Evolutionary conservation across 2,113 vertebrate genomes (phyloP).

Genomic region (Petroica traversi): DNA sequence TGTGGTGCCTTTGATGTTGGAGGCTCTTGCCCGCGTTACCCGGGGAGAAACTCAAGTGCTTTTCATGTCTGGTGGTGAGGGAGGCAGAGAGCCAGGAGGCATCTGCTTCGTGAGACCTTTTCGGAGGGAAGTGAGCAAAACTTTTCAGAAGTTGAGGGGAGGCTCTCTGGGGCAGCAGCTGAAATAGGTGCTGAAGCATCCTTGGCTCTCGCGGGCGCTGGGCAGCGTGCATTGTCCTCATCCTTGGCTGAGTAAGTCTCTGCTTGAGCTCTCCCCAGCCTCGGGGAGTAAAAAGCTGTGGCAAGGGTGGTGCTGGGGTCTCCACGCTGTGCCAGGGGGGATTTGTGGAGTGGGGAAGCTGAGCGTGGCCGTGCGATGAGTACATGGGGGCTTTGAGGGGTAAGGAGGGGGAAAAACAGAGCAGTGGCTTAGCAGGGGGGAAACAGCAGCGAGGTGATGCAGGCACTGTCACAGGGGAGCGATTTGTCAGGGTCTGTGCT

Average conservation of each 20-base stretch:
- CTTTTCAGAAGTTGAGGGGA: neutral
- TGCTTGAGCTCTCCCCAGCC: neutral
- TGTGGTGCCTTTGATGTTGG: constrained; percentile 56
- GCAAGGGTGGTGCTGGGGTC: neutral
- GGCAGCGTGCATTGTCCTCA: neutral
- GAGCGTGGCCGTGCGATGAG: rapidly evolving
- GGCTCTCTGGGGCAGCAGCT: neutral
- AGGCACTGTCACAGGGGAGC: neutral
- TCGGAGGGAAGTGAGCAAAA: neutral
- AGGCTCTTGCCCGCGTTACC: neutral
- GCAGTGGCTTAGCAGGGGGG: neutral
- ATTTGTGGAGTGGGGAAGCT: neutral
- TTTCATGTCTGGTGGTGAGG: constrained; percentile 24
- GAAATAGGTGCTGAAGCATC: constrained; percentile 10
- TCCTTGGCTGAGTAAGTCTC: constrained; percentile 4
- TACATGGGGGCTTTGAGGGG: neutral
- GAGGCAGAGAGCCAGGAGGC: constrained; percentile 23
- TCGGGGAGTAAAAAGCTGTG: neutral
- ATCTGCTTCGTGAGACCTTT: neutral
- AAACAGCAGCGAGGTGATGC: neutral
- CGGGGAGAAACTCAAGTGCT: constrained; percentile 13
- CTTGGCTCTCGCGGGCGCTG: rapidly evolving
- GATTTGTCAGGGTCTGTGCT: neutral
- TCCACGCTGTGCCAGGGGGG: rapidly evolving
- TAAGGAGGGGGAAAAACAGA: neutral